A percentile compares a stretch with the other conserved stretches of the same genome.
Conservation (phyloP, 2,113 vertebrate species). For the Pantherophis guttatus region DNA sequence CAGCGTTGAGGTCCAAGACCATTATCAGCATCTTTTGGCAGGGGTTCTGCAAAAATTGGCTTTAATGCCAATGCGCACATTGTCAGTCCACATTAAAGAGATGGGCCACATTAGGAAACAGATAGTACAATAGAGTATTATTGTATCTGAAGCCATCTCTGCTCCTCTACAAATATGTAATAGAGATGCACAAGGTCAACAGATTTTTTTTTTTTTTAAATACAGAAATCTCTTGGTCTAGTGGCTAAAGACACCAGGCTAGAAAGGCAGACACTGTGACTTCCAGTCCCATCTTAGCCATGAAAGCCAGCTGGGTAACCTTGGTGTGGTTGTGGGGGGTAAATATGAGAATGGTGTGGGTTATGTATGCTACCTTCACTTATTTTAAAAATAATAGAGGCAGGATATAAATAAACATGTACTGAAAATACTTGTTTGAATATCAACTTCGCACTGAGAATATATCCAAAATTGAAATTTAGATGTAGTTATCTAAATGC, state of each 20-base stretch:
- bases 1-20: neutral
- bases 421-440: neutral
- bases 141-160: neutral
- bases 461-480: accelerated
- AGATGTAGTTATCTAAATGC: neutral
- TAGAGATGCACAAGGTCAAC: neutral
- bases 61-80: neutral
- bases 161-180: neutral
- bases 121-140: neutral
- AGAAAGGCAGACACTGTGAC: too few relatives aligned
- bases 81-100: too few relatives aligned
- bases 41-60: neutral
- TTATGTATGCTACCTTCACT: neutral
- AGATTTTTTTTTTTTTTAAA: neutral
- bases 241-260: too few relatives aligned
- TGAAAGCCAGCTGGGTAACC: neutral
- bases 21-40: neutral
- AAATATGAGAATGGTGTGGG: neutral
- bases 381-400: neutral
- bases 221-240: neutral
- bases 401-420: neutral
- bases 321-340: neutral
- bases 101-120: neutral
- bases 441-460: accelerated
- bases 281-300: neutral